These are phyloP conservation scores for Plectrocnemia conspersa DNA, from an alignment of 1,140 invertebrate species.

Conservation along the genomic window DNA sequence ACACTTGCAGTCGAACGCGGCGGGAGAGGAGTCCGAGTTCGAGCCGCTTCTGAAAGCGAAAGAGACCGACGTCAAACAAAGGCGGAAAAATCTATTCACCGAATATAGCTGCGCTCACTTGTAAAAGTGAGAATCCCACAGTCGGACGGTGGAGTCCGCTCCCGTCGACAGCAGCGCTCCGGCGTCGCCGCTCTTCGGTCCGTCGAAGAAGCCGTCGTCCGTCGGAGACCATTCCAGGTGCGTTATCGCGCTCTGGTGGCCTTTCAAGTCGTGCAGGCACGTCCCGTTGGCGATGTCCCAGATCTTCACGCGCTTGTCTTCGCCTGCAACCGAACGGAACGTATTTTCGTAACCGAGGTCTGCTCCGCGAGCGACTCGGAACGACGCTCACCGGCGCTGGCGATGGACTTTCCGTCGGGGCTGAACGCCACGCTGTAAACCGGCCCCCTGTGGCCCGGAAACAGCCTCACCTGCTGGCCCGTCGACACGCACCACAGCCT, in stretches of 20 bases:
- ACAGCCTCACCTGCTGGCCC: conserved; percentile 67
- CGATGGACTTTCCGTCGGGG: conserved; percentile 75
- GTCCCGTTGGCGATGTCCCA: conserved; percentile 55
- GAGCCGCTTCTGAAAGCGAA: conserved; percentile 42
- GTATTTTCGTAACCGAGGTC: too few species aligned
- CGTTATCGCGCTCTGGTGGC: conserved; percentile 71
- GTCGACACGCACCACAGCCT: conserved; percentile 65
- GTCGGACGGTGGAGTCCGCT: conserved; percentile 48
- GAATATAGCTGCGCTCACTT: conserved; percentile 27
- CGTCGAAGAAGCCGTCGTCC: conserved; percentile 30
- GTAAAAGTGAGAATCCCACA: conserved; percentile 42
- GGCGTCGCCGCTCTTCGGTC: conserved; percentile 36
- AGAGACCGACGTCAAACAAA: neutral
- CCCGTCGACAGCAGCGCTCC: conserved; percentile 47
- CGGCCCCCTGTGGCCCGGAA: conserved; percentile 70
- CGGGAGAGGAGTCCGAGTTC: conserved; percentile 43
- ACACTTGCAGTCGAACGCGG: conserved; percentile 49
- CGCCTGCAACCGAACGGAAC: conserved; percentile 43
- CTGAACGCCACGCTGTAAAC: conserved; percentile 74
- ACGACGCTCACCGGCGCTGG: conserved; percentile 57
- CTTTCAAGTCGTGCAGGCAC: conserved; percentile 65
- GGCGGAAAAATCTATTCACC: neutral
- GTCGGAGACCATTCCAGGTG: conserved; percentile 56
- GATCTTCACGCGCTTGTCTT: conserved; percentile 56
- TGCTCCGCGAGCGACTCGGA: neutral